Conservation (phyloP, 2,113 vertebrate genomes). For the Opisthocomus hoazin region DNA sequence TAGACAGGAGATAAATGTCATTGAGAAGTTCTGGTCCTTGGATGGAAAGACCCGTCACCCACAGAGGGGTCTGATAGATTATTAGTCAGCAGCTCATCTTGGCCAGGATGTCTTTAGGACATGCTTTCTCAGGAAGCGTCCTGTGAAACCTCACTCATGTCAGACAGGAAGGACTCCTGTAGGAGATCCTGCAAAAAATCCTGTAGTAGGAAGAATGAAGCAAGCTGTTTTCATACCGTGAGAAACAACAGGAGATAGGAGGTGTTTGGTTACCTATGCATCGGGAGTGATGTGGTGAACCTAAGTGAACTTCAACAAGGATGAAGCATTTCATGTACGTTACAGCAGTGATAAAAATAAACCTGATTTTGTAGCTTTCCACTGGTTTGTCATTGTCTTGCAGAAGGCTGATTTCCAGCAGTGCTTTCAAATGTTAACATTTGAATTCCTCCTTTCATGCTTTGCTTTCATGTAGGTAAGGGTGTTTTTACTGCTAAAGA, state of each 20-base stretch:
- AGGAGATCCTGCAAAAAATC: neutral
- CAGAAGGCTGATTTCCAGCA: neutral
- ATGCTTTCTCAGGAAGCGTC: neutral
- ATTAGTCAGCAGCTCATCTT: neutral
- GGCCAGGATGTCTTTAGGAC: neutral
- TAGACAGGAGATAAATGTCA: neutral
- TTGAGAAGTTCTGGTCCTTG: neutral
- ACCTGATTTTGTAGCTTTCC: neutral
- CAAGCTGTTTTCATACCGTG: neutral
- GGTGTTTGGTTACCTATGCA: neutral
- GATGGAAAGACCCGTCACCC: neutral
- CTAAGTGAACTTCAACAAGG: neutral
- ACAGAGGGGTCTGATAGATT: accelerated
- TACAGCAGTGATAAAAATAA: neutral
- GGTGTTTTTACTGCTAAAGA: neutral
- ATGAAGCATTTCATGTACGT: accelerated
- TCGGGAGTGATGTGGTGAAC: neutral
- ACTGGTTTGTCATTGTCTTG: neutral
- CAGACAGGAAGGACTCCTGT: neutral
- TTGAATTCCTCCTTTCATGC: neutral
- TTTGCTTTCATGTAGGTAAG: neutral
- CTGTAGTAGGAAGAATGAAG: neutral
- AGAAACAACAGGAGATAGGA: neutral
- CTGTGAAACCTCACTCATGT: neutral
- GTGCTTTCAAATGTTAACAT: neutral